Percentiles rank a stretch among this genome's conserved stretches.
Conservation (phyloP, 2,797 vertebrate species). For the Odontamblyopus lacepedii region DNA sequence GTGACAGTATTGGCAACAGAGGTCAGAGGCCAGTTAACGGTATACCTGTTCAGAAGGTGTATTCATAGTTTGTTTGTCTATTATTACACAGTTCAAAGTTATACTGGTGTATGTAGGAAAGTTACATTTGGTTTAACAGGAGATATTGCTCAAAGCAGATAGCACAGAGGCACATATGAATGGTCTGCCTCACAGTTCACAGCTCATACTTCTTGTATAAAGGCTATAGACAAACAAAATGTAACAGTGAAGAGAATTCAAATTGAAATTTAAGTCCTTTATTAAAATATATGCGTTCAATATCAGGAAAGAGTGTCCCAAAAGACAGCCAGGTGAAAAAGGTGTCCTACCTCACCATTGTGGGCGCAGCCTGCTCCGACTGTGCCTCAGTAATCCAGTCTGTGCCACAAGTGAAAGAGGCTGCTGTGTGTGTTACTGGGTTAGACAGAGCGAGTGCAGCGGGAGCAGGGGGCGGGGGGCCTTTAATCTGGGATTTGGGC, state of each 20-base stretch:
- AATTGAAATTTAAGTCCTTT: not conserved
- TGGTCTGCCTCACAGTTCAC: not conserved
- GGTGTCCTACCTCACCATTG: constrained; percentile 84
- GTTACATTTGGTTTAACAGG: not conserved
- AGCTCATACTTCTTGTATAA: not conserved
- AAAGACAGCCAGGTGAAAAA: not conserved
- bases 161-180: not conserved
- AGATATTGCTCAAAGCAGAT: not conserved
- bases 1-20: not conserved
- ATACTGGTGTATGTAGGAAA: not conserved
- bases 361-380: constrained; percentile 69
- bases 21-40: not conserved
- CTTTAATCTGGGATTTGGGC: constrained; percentile 76
- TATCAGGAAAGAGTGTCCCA: not conserved
- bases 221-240: not conserved
- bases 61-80: not conserved
- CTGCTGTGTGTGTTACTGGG: constrained; percentile 59
- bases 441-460: constrained; percentile 45
- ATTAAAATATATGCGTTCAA: not conserved
- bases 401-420: constrained; percentile 61
- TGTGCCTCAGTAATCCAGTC: constrained; percentile 73
- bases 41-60: not conserved
- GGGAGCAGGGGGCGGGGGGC: constrained; percentile 41
- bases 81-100: not conserved
- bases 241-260: not conserved